A percentile compares a stretch with the other conserved stretches of the same genome.
Conservation (phyloP, 2,113 vertebrate genomes). For the Xiphorhynchus elegans region DNA sequence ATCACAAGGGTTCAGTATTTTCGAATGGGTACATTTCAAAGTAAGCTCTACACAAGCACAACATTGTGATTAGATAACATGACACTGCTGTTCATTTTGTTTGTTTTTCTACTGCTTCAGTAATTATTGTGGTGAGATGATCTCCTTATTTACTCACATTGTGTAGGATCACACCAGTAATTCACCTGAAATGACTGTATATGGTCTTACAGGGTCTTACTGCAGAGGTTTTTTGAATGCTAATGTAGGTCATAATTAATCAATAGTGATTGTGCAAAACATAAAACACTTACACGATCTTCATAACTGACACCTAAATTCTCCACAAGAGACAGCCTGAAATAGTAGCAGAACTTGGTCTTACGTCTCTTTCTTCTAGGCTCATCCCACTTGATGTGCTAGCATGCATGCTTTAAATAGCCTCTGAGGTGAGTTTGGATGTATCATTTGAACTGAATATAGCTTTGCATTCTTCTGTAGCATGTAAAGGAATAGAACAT, state of each 20-base stretch:
- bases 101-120: not conserved
- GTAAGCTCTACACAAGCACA: not conserved
- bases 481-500: not conserved
- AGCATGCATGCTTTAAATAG: not conserved
- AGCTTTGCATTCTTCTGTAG: not conserved
- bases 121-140: not conserved
- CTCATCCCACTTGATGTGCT: not conserved
- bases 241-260: conserved; percentile 49
- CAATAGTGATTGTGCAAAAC: not conserved
- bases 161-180: not conserved
- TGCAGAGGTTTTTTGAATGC: not conserved
- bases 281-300: conserved; percentile 29
- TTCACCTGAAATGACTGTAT: conserved; percentile 45
- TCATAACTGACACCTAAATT: not conserved
- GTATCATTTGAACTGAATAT: not conserved
- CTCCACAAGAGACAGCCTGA: not conserved
- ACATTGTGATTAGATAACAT: not conserved
- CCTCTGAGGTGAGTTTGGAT: not conserved
- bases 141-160: conserved; percentile 18
- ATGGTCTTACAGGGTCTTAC: not conserved
- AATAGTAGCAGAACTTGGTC: conserved; percentile 7
- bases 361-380: not conserved
- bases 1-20: not conserved
- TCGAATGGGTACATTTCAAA: not conserved
- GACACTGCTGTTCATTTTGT: not conserved